These are phyloP conservation scores for Dusona sp. DNA, from an alignment of 2,888 invertebrate species.

Conservation along the genomic window DNA sequence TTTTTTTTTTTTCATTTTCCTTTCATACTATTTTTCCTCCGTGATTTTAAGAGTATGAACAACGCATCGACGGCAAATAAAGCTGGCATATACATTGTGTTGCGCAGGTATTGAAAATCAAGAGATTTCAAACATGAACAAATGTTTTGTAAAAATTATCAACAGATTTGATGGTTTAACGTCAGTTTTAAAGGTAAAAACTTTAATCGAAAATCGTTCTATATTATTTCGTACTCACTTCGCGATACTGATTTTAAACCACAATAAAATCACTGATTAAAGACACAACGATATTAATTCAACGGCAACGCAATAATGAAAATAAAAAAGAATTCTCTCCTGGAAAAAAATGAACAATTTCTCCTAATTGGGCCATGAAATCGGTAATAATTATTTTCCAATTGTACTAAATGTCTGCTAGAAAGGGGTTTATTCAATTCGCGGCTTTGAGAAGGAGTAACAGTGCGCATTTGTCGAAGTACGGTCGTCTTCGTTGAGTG, in stretches of 20 bases:
- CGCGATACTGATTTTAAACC: no score
- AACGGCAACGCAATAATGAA: neutral
- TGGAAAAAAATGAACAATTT: neutral
- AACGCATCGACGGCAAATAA: neutral
- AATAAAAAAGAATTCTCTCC: neutral
- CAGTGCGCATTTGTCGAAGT: neutral
- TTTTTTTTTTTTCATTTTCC: conserved; percentile 44
- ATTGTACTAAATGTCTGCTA: neutral
- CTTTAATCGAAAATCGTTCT: no score
- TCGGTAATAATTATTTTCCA: neutral
- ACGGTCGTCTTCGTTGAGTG: neutral
- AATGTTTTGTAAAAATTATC: neutral
- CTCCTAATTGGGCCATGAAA: neutral
- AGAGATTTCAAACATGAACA: neutral
- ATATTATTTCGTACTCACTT: no score
- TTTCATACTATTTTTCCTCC: conserved; percentile 36
- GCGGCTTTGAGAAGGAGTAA: neutral
- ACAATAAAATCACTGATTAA: no score
- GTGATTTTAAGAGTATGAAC: conserved; percentile 10
- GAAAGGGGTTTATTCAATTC: conserved; percentile 19
- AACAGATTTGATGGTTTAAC: no score
- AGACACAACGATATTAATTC: no score
- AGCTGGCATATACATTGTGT: neutral
- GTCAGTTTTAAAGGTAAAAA: no score
- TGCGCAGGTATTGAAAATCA: neutral